Conservation (phyloP, 2,113 vertebrate species). For the Origma solitaria region DNA sequence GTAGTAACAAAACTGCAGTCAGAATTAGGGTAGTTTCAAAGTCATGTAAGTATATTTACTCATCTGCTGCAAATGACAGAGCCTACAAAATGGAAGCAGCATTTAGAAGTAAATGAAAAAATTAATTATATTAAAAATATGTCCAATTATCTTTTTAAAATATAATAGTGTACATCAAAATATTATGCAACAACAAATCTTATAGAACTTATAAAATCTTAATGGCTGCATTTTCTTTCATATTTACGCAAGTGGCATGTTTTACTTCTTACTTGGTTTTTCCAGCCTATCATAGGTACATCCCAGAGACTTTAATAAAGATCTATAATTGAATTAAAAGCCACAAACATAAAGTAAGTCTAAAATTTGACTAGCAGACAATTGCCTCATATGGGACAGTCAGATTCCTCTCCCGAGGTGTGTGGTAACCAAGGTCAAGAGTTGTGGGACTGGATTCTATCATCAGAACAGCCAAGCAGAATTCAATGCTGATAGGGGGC, state of each 20-base stretch:
- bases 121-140: neutral
- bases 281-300: neutral
- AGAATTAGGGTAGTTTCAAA: slow-evolving; percentile 74
- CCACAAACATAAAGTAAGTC: neutral
- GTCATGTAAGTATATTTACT: slow-evolving; percentile 66
- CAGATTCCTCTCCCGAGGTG: neutral
- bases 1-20: slow-evolving; percentile 67
- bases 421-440: neutral
- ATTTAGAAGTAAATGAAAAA: neutral
- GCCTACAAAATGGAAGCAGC: neutral
- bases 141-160: slow-evolving; percentile 15
- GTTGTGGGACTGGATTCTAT: neutral
- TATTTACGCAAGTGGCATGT: neutral
- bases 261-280: neutral
- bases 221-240: neutral
- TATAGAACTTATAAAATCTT: neutral
- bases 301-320: neutral
- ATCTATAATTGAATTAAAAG: neutral
- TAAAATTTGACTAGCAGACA: neutral
- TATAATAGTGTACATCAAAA: neutral
- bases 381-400: neutral
- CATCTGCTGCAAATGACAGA: slow-evolving; percentile 48
- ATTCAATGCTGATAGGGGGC: neutral
- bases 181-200: neutral
- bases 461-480: neutral